Conservation (phyloP, 1,140 invertebrate genomes). For the Neotoxoptera formosana region DNA sequence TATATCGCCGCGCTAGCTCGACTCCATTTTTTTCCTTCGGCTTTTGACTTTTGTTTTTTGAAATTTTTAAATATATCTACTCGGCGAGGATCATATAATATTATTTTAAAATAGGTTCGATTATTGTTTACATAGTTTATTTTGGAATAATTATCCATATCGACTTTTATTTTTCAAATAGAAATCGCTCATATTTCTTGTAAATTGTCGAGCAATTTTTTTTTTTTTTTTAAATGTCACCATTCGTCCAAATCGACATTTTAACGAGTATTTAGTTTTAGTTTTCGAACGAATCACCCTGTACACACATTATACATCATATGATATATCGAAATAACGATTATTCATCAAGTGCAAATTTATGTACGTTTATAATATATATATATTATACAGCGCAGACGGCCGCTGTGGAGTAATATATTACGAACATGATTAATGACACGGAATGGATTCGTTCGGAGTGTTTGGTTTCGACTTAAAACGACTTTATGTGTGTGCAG, state of each 20-base stretch:
- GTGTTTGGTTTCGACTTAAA: constrained; percentile 11
- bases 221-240: not conserved
- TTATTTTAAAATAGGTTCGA: not conserved
- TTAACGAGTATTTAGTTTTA: not conserved
- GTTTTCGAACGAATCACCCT: not conserved
- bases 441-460: not conserved
- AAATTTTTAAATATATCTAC: not conserved
- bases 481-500: not conserved
- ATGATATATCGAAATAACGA: constrained; percentile 9
- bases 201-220: not conserved
- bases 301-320: not conserved
- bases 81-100: no score
- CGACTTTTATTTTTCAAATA: not conserved
- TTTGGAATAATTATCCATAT: not conserved
- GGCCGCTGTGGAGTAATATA: not conserved
- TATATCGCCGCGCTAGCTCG: not conserved
- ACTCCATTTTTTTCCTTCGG: not conserved
- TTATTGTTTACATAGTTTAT: not conserved
- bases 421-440: constrained; percentile 25
- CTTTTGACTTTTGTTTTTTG: no score
- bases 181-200: no score
- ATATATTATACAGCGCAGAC: not conserved
- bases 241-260: not conserved
- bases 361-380: constrained; percentile 3
- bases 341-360: constrained; percentile 1